These are phyloP conservation scores for Alethe castanea DNA, from an alignment of 2,113 vertebrate species.

Conservation along the genomic window DNA sequence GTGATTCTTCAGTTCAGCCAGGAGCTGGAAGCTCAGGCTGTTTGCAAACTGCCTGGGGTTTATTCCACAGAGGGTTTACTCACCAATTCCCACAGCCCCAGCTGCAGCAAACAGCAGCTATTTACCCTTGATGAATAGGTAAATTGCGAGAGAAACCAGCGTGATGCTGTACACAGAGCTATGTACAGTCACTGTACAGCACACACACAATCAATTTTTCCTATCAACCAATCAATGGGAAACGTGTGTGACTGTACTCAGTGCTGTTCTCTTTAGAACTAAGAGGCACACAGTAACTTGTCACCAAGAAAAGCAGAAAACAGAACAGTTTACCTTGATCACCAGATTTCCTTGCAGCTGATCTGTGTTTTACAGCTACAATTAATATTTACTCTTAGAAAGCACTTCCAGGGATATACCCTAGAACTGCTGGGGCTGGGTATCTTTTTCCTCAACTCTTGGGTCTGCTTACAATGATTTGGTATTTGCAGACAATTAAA, in stretches of 20 bases:
- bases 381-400: not conserved
- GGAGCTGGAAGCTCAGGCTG: constrained; percentile 7
- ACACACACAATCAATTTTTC: not conserved
- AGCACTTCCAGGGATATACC: not conserved
- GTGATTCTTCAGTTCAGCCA: not conserved
- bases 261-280: not conserved
- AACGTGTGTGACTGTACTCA: not conserved
- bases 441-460: not conserved
- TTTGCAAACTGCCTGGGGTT: constrained; percentile 40
- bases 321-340: not conserved
- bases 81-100: not conserved
- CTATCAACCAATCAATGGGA: not conserved
- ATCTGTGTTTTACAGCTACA: not conserved
- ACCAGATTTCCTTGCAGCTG: not conserved
- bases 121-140: constrained; percentile 35
- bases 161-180: constrained; percentile 14
- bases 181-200: not conserved
- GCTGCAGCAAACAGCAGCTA: constrained; percentile 11
- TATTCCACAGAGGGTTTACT: constrained; percentile 23
- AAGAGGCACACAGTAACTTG: not conserved
- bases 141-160: constrained; percentile 1
- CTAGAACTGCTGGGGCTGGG: not conserved
- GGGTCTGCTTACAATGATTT: not conserved
- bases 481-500: not conserved
- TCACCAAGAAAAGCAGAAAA: not conserved